phyloP scores from a whole-genome alignment of 1,140 invertebrate species.

The Elymnias hypermnestra region DNA sequence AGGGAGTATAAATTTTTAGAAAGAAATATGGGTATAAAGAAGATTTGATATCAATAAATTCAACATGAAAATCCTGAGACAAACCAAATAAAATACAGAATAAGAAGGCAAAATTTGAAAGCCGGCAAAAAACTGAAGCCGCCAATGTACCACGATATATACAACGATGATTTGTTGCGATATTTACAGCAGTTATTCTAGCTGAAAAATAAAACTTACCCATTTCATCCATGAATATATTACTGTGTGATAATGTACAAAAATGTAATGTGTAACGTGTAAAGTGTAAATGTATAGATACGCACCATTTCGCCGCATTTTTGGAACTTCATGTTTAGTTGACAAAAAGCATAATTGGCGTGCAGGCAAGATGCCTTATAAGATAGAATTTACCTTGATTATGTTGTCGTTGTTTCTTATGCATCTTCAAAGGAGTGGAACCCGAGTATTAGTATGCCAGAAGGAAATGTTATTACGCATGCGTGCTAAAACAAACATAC shows the following conservation, averaged over 20 bases:
- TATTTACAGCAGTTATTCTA: conserved; percentile 27
- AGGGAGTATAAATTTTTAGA: too few species aligned
- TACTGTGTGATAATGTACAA: too few species aligned
- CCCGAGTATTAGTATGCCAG: conserved; percentile 74
- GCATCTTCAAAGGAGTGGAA: conserved; percentile 47
- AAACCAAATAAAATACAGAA: neutral
- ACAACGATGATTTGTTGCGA: conserved; percentile 8
- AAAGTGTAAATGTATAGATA: conserved; percentile 11
- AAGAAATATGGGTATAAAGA: too few species aligned
- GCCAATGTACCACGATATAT: conserved; percentile 5
- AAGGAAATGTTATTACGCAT: conserved; percentile 76
- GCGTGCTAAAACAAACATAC: conserved; percentile 75
- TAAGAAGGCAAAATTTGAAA: too few species aligned
- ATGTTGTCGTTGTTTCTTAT: conserved; percentile 37
- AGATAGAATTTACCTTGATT: conserved; percentile 51
- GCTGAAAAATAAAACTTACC: conserved; percentile 22
- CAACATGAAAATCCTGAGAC: neutral
- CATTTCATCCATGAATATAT: too few species aligned
- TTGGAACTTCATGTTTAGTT: conserved; percentile 6
- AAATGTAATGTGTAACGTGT: conserved; percentile 1
- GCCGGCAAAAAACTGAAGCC: conserved; percentile 8
- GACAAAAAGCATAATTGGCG: conserved; percentile 29
- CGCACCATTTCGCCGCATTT: conserved; percentile 4
- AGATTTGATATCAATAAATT: neutral
- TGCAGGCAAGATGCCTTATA: conserved; percentile 33